These are phyloP conservation scores for Zoanthus solanderi DNA, from an alignment of 92 coral and sea anemone species.

Conservation along the genomic window DNA sequence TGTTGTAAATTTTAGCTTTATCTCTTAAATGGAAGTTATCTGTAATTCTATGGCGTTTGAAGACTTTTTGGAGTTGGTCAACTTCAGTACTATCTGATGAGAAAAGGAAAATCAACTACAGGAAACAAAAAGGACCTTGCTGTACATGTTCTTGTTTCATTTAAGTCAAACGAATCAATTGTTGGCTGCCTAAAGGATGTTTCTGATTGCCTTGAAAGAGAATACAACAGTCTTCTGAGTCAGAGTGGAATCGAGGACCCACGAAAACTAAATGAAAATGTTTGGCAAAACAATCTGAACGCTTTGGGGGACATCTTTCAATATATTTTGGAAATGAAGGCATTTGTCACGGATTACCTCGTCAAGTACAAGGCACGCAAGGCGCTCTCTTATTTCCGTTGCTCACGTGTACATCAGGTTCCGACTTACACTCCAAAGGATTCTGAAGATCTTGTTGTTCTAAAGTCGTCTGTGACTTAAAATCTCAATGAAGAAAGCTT, in stretches of 20 bases:
- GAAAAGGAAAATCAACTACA: slow-evolving; percentile 27
- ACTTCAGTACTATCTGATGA: slow-evolving; percentile 38
- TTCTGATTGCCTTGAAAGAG: neutral
- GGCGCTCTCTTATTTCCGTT: neutral
- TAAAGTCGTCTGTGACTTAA: no score
- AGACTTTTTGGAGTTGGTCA: slow-evolving; percentile 26
- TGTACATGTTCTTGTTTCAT: slow-evolving; percentile 21
- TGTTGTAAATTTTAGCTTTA: slow-evolving; percentile 2
- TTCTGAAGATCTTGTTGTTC: neutral
- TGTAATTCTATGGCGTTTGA: neutral
- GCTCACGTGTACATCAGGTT: neutral
- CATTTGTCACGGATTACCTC: no score
- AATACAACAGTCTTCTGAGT: slow-evolving; percentile 10
- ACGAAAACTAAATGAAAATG: neutral
- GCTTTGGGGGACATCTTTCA: slow-evolving; percentile 32
- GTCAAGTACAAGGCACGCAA: no score
- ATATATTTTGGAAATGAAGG: neutral
- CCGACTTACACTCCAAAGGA: neutral
- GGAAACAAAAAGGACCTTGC: slow-evolving; percentile 50
- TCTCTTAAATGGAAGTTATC: neutral
- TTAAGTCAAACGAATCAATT: slow-evolving; percentile 7
- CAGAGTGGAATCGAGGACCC: neutral
- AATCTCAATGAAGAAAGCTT: no score
- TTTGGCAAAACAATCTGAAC: neutral
- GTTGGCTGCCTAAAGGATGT: slow-evolving; percentile 11